A percentile compares a stretch with the other conserved stretches of the same genome.
Conservation (phyloP, 1,140 invertebrate species). For the Eubasilissa regina region DNA sequence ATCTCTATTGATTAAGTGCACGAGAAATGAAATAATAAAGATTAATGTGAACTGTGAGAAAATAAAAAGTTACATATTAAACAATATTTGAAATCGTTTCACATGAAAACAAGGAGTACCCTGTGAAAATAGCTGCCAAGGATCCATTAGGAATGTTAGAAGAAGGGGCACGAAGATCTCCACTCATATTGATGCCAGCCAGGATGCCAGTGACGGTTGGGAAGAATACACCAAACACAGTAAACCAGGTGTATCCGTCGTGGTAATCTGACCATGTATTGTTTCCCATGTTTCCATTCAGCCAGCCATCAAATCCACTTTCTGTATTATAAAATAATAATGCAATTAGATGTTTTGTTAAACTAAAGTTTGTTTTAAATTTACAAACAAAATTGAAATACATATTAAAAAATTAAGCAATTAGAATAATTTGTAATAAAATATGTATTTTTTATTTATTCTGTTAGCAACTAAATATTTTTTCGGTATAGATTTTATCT, state of each 20-base stretch:
- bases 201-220: slow-evolving; percentile 94
- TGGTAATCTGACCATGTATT: slow-evolving; percentile 89
- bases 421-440: not conserved
- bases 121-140: slow-evolving; percentile 89
- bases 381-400: not conserved
- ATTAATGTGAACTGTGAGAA: too few species aligned
- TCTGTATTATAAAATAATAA: slow-evolving; percentile 68
- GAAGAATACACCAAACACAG: slow-evolving; percentile 95
- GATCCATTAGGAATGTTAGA: slow-evolving; percentile 96
- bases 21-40: too few species aligned
- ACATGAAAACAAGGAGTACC: slow-evolving; percentile 69
- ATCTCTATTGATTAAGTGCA: too few species aligned
- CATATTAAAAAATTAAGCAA: not conserved
- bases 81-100: too few species aligned
- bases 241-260: slow-evolving; percentile 89
- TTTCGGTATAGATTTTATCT: too few species aligned
- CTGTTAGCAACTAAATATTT: too few species aligned
- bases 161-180: slow-evolving; percentile 92
- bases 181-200: slow-evolving; percentile 98
- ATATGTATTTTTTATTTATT: not conserved
- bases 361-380: too few species aligned
- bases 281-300: slow-evolving; percentile 82
- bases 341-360: too few species aligned
- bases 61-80: too few species aligned
- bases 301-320: slow-evolving; percentile 90